Conservation (phyloP, 2,888 invertebrate species). For the Pyrrhia umbra region DNA sequence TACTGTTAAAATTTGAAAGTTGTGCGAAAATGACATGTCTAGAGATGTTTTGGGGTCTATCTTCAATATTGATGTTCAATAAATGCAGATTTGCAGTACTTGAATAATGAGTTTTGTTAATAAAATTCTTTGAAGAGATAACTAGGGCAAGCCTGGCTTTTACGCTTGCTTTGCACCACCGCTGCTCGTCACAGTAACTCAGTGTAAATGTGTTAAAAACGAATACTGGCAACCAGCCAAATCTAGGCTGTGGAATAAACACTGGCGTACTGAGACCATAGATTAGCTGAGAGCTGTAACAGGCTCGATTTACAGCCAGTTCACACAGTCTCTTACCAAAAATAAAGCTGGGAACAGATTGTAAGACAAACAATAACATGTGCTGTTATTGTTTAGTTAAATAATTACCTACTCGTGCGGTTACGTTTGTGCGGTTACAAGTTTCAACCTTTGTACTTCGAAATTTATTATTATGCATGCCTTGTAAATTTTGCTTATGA, state of each 20-base stretch:
- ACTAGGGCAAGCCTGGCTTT: too few relatives aligned
- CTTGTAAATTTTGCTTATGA: too few relatives aligned
- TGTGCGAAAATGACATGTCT: too few relatives aligned
- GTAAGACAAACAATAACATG: slow-evolving; percentile 5
- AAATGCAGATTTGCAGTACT: too few relatives aligned
- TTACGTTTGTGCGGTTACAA: too few relatives aligned
- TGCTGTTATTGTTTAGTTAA: not conserved
- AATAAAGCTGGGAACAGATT: not conserved
- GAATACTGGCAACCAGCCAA: slow-evolving; percentile 12
- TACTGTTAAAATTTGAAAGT: too few relatives aligned
- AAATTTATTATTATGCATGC: too few relatives aligned
- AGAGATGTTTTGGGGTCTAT: too few relatives aligned
- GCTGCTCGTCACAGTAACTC: not conserved
- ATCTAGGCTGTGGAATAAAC: not conserved
- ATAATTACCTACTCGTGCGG: not conserved
- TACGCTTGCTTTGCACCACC: too few relatives aligned
- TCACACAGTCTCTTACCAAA: not conserved
- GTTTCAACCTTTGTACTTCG: not conserved
- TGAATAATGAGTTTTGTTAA: too few relatives aligned
- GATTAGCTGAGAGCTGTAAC: not conserved
- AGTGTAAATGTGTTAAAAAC: not conserved
- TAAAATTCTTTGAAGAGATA: not conserved
- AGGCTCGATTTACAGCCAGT: not conserved
- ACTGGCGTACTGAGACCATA: not conserved
- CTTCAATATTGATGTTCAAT: too few relatives aligned